Evolutionary conservation across 2,888 invertebrate genomes (phyloP).

Genomic region (Cheilosia grossa): DNA sequence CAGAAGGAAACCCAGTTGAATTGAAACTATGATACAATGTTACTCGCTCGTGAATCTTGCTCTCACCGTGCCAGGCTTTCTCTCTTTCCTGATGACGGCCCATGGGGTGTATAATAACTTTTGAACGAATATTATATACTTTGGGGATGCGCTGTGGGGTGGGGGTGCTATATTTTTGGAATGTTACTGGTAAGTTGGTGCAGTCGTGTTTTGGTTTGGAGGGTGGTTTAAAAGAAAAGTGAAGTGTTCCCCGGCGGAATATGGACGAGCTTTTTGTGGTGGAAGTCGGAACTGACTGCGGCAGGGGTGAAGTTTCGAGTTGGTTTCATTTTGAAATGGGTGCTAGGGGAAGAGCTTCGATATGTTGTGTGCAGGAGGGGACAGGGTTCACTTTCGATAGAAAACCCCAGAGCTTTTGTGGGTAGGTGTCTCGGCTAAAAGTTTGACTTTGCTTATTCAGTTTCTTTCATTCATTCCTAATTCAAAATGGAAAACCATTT

Average conservation of each 20-base stretch:
- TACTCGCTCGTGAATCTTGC: constrained; percentile 27
- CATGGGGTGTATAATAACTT: constrained; percentile 24
- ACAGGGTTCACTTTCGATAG: not conserved
- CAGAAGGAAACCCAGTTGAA: constrained; percentile 66
- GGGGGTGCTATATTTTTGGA: constrained; percentile 1
- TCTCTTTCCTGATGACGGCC: constrained; percentile 16
- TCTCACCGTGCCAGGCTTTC: constrained; percentile 11
- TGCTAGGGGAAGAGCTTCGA: constrained; percentile 10
- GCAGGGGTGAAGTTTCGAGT: constrained; percentile 22
- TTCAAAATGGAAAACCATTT: too few species aligned
- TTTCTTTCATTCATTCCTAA: not conserved
- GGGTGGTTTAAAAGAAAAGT: not conserved
- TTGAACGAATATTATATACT: not conserved
- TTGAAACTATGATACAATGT: constrained; percentile 58
- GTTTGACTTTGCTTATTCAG: too few species aligned
- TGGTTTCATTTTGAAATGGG: not conserved
- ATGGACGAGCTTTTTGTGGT: constrained; percentile 17
- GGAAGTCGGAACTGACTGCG: not conserved
- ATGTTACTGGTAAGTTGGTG: constrained; percentile 41
- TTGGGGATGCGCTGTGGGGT: not conserved
- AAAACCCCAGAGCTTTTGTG: not conserved
- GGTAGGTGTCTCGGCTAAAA: not conserved
- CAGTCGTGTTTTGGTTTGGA: constrained; percentile 19
- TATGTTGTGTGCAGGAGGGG: not conserved
- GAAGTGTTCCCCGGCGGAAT: constrained; percentile 23